A percentile compares a stretch with the other conserved stretches of the same genome.
Evolutionary conservation across 2,888 invertebrate genomes (phyloP).

Genomic region (Bombyx huttoni): DNA sequence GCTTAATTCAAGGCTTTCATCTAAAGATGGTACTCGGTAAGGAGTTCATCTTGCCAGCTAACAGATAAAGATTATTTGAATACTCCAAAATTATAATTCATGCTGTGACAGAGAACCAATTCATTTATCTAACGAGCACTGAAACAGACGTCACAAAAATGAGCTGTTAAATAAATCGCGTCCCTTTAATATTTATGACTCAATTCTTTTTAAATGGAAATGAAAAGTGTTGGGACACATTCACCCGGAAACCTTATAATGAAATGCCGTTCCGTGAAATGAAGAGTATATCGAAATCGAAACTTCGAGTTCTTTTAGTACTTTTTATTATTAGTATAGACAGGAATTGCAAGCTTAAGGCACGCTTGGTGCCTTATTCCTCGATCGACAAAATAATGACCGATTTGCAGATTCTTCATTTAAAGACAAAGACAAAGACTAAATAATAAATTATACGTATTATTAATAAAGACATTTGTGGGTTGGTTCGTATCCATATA

Average conservation of each 20-base stretch:
- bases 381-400: too few relatives aligned
- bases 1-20: too few relatives aligned
- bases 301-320: too few relatives aligned
- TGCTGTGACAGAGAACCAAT: too few relatives aligned
- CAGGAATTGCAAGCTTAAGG: too few relatives aligned
- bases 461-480: too few relatives aligned
- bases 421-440: too few relatives aligned
- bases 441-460: too few relatives aligned
- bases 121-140: conserved; percentile 1
- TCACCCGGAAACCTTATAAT: background rate
- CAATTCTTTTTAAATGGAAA: background rate
- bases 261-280: background rate
- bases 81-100: background rate
- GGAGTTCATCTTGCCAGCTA: too few relatives aligned
- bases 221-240: background rate
- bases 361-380: too few relatives aligned
- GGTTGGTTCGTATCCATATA: background rate
- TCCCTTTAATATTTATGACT: background rate
- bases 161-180: conserved; percentile 1
- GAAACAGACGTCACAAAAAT: conserved; percentile 1
- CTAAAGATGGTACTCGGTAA: too few relatives aligned
- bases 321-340: background rate
- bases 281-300: background rate
- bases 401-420: too few relatives aligned
- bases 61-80: background rate